Evolutionary conservation across 2,888 invertebrate species (phyloP), one percentile per base, ranked within the genome.

Genomic region (Tachystola acroxantha): DNA sequence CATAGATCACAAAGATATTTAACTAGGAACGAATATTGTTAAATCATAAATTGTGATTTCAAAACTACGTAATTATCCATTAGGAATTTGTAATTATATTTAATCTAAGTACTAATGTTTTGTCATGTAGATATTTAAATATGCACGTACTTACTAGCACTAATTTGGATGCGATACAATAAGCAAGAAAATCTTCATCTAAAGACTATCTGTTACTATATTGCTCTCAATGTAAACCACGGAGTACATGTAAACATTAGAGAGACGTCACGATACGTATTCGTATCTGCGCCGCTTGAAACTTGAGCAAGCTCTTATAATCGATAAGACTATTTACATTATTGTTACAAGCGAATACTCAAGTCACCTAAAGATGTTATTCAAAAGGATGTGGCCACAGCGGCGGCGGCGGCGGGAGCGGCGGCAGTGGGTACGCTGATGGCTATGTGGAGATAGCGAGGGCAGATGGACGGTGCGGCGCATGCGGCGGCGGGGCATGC

Each of bases 391-490:
- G 75, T 40, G 68, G 61, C 84, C 81, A 82, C 32, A 76, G 67
- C 38, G 81, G 76, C 16, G 77, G 77, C 40, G 72, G 74, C 3
- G 69, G 74, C 16, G 77, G 77, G 39, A 71, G 74, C 3, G 69
- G 74, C 43, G 74, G 70, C 53, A 68, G 66, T 60, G 61, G 53
- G 51, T 56, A 67, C 32, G 49, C 57, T 62, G 58, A 53, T 40
- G 77, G 84, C 85, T 85, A 85, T 75, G 85, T 85, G 55, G 81
- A 74, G 42, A 82, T 75, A 2, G 82, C 84, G 12, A 85, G 72
- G 1, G 80, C 70, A 0, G 79, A 58, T 1, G 77, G 68, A 43
- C 71, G 81, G 45, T 58, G 53, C 53, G 72, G 25, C 20, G 45
- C 32, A 34, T 45, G 41, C 27, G 50, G 20, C 32, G 39, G 42